Base-by-base conservation (phyloP, 1,140 invertebrate species). In the Oreohelix idahoensis region DNA sequence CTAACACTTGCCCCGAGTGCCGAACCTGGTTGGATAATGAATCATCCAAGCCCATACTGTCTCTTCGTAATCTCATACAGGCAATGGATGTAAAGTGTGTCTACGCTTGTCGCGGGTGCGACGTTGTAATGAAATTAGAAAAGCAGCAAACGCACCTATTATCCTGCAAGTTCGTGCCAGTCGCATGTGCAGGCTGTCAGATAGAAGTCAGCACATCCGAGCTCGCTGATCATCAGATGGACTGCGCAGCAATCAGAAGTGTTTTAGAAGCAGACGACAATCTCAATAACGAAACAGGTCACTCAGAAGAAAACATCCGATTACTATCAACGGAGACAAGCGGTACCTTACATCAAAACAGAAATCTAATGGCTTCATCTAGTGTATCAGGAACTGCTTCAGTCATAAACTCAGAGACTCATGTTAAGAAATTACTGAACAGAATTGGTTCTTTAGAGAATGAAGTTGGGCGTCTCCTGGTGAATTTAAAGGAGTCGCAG, bases 1-100 rank as follows among this genome's bases (percentile, higher is more conserved):
- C 86, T 5, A 85, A 85, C 78, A 86, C 89, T 15, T 92, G 91
- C 84, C 91, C 91, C 1, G 90, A 91, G 73, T 92, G 91, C 70
- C 87, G 91, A 1, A 84, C 87, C 17, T 53, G 45, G n/a, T 84
- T 91, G 53, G 36, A 78, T 10, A 42, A 58, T 1, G 70, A 79
- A 20, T 78, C 87, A 23, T 81, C 87, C n/a, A 90, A 87, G 69
- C 90, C 90, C 1, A 88, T 91, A 1, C 83, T 89, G 15, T 87
- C 89, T 35, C 66, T 92, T 23, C 87, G 91, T 23, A 92, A 91
- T 84, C 87, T 91, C 10, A 90, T 92, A 11, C 87, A 88, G 42
- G 87, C 88, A 32, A 86, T 91, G 78, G 87, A 90, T 36, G 88
- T 89, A 20, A 80, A 83, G 26, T 91, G 90, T 83, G 84, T 87